Percentiles rank a stretch among this genome's conserved stretches.
phyloP scores from a whole-genome alignment of 2,113 vertebrate species.

The Ibidorhyncha struthersii region DNA sequence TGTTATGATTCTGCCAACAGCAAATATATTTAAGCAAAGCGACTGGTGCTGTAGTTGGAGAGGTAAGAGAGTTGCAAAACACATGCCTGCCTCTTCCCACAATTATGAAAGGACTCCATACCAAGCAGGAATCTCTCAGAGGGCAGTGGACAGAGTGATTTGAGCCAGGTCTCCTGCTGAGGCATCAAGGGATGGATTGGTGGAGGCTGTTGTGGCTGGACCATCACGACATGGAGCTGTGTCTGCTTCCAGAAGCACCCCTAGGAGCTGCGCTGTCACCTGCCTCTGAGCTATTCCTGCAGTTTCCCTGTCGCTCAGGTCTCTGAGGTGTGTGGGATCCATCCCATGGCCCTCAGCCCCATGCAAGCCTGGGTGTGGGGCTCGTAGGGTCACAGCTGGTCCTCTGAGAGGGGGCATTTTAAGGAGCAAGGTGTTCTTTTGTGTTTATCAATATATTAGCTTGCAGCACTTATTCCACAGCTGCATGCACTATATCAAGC shows the following conservation, averaged over 20 bases:
- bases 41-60: neutral
- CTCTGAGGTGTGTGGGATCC: neutral
- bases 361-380: too few relatives aligned
- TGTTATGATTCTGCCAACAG: neutral
- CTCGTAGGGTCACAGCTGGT: neutral
- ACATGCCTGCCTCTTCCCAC: neutral
- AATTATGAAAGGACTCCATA: neutral
- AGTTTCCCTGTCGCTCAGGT: neutral
- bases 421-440: neutral
- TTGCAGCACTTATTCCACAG: neutral
- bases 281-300: neutral
- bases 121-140: neutral
- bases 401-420: neutral
- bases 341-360: neutral
- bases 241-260: rapidly evolving
- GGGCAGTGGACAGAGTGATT: neutral
- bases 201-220: neutral
- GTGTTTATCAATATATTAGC: neutral
- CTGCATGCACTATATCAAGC: neutral
- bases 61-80: neutral
- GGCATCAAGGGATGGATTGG: neutral
- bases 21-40: neutral
- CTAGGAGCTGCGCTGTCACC: neutral
- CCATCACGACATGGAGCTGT: rapidly evolving
- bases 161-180: neutral